Evolutionary conservation across 2,113 vertebrate genomes (phyloP), one percentile per base, ranked within the genome.

Genomic region (Hucho hucho): DNA sequence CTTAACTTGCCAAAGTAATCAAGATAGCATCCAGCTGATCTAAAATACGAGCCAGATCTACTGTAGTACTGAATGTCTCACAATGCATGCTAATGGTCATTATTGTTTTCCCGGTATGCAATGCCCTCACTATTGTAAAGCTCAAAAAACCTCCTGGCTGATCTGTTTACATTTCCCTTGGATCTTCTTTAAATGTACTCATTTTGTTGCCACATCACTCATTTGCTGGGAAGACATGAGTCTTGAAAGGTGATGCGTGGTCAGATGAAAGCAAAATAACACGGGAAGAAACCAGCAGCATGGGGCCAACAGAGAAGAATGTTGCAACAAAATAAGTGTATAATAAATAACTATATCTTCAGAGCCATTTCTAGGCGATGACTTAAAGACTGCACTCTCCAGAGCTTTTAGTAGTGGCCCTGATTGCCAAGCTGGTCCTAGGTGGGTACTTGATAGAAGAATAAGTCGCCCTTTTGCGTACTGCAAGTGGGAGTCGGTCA

Each of bases 371-470:
- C 14, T 9, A 47, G 22, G 37, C 6, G 18, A n/a, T 61, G 53
- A 65, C 66, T 56, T 26, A 56, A 25, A 28, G 69, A 76, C n/a
- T 11, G 56, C 16, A 29, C 69, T 63, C 32, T 61, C 56, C 70
- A 65, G 37, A 26, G 77, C 69, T 75, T 75, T 75, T 67, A 72
- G 29, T 28, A 65, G 74, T 28, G 25, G 75, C 25, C 16, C 49
- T 37, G 37, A 32, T 53, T 32, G 26, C 56, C 53, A 6, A n/a
- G 64, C 26, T 28, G 12, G 4, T n/a, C 20, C 4, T 59, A 20
- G 14, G 6, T 59, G 56, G 56, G 56, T 59, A 59, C 2, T 32
- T 32, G 29, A 32, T 6, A 20, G 20, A 59, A n/a, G 56, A 59
- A 16, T 47, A 14, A 12, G 47, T 49, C 14, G 47, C 47, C 47